Evolutionary conservation across 64 coral and sea anemone species (phyloP).

Genomic region (Montipora cactus): DNA sequence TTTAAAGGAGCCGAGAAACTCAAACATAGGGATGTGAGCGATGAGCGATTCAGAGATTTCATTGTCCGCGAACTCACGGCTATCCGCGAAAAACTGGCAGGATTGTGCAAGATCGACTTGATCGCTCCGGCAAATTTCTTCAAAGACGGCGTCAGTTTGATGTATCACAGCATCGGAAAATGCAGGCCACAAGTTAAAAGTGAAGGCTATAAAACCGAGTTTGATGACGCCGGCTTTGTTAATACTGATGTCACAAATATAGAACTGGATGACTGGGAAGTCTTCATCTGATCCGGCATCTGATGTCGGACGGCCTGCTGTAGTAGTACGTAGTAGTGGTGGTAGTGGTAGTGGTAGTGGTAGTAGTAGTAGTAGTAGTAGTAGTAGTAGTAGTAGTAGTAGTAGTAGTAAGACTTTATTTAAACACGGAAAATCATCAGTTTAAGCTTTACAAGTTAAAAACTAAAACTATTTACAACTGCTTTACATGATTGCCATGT

Average conservation of each 20-base stretch:
- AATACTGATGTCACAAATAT: conserved; percentile 24
- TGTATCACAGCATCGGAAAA: conserved; percentile 59
- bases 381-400: too few species aligned
- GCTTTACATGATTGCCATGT: too few species aligned
- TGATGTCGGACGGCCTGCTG: conserved; percentile 45
- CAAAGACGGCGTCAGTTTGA: conserved; percentile 72
- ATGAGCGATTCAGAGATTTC: conserved; percentile 76
- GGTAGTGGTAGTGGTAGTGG: too few species aligned
- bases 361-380: too few species aligned
- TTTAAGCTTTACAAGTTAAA: too few species aligned
- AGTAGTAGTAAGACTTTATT: too few species aligned
- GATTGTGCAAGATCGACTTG: conserved; percentile 67
- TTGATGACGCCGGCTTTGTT: conserved; percentile 14
- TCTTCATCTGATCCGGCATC: too few species aligned
- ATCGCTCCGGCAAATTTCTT: conserved; percentile 65
- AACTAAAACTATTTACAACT: too few species aligned
- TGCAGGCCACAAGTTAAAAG: background rate
- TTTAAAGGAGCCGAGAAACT: conserved; percentile 56
- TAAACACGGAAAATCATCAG: too few species aligned
- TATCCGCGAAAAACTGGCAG: conserved; percentile 78
- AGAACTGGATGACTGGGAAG: conserved; percentile 62
- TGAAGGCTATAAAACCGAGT: conserved; percentile 15
- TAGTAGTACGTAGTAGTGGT: too few species aligned
- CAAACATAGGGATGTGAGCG: conserved; percentile 72
- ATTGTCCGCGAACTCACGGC: conserved; percentile 77